Conservation (phyloP, 2,113 vertebrate species). For the Peromyscus leucopus region DNA sequence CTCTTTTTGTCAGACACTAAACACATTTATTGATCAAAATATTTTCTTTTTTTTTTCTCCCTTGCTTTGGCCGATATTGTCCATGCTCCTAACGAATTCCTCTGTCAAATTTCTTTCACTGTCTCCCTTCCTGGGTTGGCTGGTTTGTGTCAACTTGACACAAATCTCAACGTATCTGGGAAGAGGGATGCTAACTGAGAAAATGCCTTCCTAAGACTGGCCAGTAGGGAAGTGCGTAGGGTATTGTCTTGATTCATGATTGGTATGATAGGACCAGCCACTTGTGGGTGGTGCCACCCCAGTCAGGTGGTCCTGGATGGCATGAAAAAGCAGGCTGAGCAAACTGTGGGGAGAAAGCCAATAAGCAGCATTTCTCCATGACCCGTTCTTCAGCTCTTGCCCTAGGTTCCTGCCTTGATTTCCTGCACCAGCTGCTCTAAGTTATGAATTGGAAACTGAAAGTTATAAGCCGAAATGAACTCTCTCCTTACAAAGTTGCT, state of each 20-base stretch:
- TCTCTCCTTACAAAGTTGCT: not conserved
- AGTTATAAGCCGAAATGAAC: too few relatives aligned
- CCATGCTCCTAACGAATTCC: not conserved
- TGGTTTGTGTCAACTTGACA: not conserved
- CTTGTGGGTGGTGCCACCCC: not conserved
- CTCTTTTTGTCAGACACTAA: constrained; percentile 18
- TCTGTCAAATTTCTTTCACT: not conserved
- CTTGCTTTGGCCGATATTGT: not conserved
- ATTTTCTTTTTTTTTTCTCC: not conserved
- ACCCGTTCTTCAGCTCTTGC: not conserved
- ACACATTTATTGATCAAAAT: not conserved
- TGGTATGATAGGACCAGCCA: not conserved
- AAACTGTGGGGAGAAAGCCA: not conserved
- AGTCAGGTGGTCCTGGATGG: not conserved
- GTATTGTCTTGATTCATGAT: not conserved
- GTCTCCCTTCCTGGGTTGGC: not conserved
- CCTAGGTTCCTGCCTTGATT: not conserved
- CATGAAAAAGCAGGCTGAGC: not conserved
- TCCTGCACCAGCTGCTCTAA: not conserved
- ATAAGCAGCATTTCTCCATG: not conserved
- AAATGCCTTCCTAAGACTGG: not conserved
- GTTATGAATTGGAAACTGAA: not conserved
- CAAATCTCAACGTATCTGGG: not conserved
- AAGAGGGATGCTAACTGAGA: not conserved
- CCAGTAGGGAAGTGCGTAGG: not conserved